Evolutionary conservation across 2,113 vertebrate species (phyloP).

Genomic region (Megaceryle maxima): DNA sequence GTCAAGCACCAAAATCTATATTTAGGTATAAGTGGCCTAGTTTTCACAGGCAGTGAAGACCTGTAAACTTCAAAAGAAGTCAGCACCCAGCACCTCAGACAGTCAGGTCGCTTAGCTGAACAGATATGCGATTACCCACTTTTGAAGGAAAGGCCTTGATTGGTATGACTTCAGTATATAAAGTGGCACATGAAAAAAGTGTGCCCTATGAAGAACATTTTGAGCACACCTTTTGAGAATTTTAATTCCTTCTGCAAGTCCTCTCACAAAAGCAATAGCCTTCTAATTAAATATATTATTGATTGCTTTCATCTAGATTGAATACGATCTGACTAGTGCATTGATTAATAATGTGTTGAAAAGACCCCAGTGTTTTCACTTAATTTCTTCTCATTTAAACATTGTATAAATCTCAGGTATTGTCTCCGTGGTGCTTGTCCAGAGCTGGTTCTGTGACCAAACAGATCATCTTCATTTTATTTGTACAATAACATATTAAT

Average conservation of each 20-base stretch:
- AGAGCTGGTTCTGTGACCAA: not conserved
- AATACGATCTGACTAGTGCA: not conserved
- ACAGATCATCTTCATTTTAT: slow-evolving; percentile 44
- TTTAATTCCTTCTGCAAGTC: slow-evolving; percentile 41
- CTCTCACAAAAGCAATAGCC: slow-evolving; percentile 47
- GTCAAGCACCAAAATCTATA: not conserved
- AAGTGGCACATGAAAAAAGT: not conserved
- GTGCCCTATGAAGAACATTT: not conserved
- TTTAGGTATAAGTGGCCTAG: slow-evolving; percentile 6
- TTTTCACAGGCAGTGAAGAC: not conserved
- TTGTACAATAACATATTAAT: slow-evolving; percentile 48
- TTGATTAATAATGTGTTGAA: not conserved
- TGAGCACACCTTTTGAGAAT: not conserved
- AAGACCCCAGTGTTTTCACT: slow-evolving; percentile 19
- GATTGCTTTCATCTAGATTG: slow-evolving; percentile 23
- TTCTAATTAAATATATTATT: slow-evolving; percentile 53
- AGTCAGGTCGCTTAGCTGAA: not conserved
- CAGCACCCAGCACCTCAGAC: not conserved
- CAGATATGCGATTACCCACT: not conserved
- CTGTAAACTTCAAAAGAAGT: not conserved
- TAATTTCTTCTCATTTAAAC: not conserved
- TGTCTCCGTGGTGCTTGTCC: not conserved
- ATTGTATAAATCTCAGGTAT: not conserved
- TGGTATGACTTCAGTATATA: not conserved
- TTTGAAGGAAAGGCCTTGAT: not conserved